Base-by-base conservation (phyloP, 2,888 invertebrate genomes). In the Conops quadrifasciatus region DNA sequence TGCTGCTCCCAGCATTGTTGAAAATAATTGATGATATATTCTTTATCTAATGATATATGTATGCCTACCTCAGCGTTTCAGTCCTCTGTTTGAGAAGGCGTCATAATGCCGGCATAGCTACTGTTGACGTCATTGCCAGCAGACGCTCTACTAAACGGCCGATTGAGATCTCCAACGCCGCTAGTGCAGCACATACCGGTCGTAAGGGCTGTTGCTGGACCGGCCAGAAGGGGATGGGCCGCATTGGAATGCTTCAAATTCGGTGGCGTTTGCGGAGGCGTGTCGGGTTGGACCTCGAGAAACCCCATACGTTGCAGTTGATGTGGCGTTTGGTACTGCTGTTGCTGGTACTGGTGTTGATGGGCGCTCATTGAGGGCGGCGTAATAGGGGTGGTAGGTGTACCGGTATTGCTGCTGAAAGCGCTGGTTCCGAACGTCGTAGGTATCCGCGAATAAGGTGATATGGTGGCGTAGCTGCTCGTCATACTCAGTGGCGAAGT, bases 251-350 rank as follows among this genome's bases (percentile, higher is more conserved):
- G 90, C 87, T 95, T 95, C 94, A 95, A 94, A 88, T 93, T 95
- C 84, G 96, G 96, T 75, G 96, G 96, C 75, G 96, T 96, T 87
- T 96, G 95, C 19, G 95, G 95, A 78, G 95, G 96, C 73, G 96
- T 96, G 87, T 96, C 96, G 79, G 86, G 90, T 83, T 93, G 92
- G 85, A 94, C 92, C 87, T 95, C 93, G 83, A 94, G 92, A 89
- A 94, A 94, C 83, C 93, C 92, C 87, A 93, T 90, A 83, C 82
- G 82, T 76, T 83, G 78, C 77, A 85, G 85, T 77, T 77, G 78
- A 67, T 74, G 76, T 77, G 84, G 81, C 71, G 78, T 78, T 9
- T 75, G 76, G 47, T 71, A 74, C 62, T 75, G 75, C 28, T 76
- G 75, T 49, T 59, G 71, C 24, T 71, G 74, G 26, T 76, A 75